Evolutionary conservation across 2,888 invertebrate genomes (phyloP).

Genomic region (Ichneumon xanthorius): DNA sequence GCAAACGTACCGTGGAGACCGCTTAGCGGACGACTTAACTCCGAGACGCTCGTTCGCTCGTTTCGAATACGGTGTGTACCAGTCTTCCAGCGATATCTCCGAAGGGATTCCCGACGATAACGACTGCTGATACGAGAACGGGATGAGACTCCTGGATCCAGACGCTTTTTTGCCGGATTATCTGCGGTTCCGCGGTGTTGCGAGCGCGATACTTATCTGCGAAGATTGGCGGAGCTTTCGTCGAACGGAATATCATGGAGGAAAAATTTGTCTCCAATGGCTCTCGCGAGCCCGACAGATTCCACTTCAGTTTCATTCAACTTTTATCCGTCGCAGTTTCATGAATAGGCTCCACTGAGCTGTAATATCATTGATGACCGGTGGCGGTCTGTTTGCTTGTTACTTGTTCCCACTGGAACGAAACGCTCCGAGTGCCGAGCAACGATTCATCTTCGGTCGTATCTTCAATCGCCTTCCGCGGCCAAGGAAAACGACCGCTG

Average conservation of each 20-base stretch:
- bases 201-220: background rate
- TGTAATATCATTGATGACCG: background rate
- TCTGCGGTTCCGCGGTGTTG: background rate
- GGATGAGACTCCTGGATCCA: background rate
- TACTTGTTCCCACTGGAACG: background rate
- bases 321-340: slow-evolving; percentile 1
- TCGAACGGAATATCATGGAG: background rate
- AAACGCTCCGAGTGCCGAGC: background rate
- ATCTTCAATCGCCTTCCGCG: background rate
- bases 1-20: slow-evolving; percentile 42
- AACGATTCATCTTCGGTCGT: slow-evolving; percentile 10
- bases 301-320: background rate
- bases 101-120: slow-evolving; percentile 38
- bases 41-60: slow-evolving; percentile 14
- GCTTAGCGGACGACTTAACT: slow-evolving; percentile 54
- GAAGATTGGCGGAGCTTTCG: background rate
- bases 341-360: background rate
- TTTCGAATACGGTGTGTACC: slow-evolving; percentile 9
- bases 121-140: slow-evolving; percentile 1
- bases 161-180: background rate
- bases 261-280: background rate
- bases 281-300: background rate
- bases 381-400: background rate
- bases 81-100: slow-evolving; percentile 29
- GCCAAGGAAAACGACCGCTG: slow-evolving; percentile 4